Evolutionary conservation across 1,140 invertebrate species (phyloP).

Genomic region (Aphaenogaster rudis): DNA sequence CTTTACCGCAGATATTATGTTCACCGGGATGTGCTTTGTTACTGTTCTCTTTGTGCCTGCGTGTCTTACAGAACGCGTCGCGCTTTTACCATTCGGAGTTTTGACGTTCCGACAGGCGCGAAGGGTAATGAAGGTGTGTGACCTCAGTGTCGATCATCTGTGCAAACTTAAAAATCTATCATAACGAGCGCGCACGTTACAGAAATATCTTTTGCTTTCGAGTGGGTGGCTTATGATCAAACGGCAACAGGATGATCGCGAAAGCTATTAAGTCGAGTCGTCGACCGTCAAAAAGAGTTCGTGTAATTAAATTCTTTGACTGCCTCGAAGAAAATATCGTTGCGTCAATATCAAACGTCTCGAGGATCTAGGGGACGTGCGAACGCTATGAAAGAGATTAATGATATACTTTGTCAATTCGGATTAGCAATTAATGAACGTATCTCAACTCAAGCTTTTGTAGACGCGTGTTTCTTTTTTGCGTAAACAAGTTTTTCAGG

Average conservation of each 20-base stretch:
- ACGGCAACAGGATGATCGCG: neutral
- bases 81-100: constrained; percentile 3
- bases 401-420: neutral
- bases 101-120: constrained; percentile 4
- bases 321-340: neutral
- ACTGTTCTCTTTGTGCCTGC: constrained; percentile 41
- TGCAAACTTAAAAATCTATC: neutral
- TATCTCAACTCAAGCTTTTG: neutral
- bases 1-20: constrained; percentile 48
- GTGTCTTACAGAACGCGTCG: constrained; percentile 1
- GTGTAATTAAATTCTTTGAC: constrained; percentile 32
- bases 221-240: neutral
- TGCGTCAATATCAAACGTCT: neutral
- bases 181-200: neutral
- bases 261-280: neutral
- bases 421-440: neutral
- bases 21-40: constrained; percentile 50
- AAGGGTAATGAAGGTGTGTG: neutral
- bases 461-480: neutral
- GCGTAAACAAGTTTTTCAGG: neutral
- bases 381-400: neutral
- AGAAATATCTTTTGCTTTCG: constrained; percentile 15
- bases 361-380: neutral
- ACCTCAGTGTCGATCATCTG: constrained; percentile 10
- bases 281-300: neutral